Percentiles rank a stretch among this genome's conserved stretches.
Evolutionary conservation across 2,888 invertebrate species (phyloP).

Genomic region (Patella depressa): DNA sequence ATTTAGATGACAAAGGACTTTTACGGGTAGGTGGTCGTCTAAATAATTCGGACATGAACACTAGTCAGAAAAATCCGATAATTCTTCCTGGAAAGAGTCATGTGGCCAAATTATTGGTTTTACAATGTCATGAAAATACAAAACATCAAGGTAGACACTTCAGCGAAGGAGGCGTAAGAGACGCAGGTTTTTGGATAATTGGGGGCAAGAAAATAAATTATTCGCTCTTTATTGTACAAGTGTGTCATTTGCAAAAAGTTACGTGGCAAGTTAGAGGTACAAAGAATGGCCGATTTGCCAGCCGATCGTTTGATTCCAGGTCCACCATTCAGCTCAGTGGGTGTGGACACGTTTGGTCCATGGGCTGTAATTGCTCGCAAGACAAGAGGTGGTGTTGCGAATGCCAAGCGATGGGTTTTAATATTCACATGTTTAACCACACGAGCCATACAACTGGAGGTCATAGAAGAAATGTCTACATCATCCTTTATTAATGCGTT

Average conservation of each 20-base stretch:
- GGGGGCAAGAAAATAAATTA: slow-evolving; percentile 26
- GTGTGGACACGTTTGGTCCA: slow-evolving; percentile 36
- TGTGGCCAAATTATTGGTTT: slow-evolving; percentile 26
- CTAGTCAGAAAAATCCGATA: no score
- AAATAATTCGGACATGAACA: no score
- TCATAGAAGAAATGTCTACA: slow-evolving; percentile 34
- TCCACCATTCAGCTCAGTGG: slow-evolving; percentile 39
- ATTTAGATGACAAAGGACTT: no score
- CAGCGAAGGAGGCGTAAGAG: slow-evolving; percentile 34
- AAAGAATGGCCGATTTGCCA: slow-evolving; percentile 40
- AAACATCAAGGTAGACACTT: slow-evolving; percentile 29
- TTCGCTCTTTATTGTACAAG: slow-evolving; percentile 23
- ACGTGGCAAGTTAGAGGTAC: slow-evolving; percentile 20
- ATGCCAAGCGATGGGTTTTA: slow-evolving; percentile 37
- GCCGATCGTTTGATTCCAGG: slow-evolving; percentile 26
- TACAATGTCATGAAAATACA: slow-evolving; percentile 28
- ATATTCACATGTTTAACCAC: slow-evolving; percentile 36
- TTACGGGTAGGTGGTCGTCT: slow-evolving; percentile 17
- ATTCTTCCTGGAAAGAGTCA: slow-evolving; percentile 13
- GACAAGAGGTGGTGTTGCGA: slow-evolving; percentile 33
- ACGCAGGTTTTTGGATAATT: slow-evolving; percentile 30
- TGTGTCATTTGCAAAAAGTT: slow-evolving; percentile 34
- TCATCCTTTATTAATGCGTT: slow-evolving; percentile 36
- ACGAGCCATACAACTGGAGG: slow-evolving; percentile 37
- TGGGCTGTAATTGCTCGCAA: slow-evolving; percentile 30